Evolutionary conservation across 2,113 vertebrate genomes (phyloP).

Genomic region (Pardalotus punctatus): DNA sequence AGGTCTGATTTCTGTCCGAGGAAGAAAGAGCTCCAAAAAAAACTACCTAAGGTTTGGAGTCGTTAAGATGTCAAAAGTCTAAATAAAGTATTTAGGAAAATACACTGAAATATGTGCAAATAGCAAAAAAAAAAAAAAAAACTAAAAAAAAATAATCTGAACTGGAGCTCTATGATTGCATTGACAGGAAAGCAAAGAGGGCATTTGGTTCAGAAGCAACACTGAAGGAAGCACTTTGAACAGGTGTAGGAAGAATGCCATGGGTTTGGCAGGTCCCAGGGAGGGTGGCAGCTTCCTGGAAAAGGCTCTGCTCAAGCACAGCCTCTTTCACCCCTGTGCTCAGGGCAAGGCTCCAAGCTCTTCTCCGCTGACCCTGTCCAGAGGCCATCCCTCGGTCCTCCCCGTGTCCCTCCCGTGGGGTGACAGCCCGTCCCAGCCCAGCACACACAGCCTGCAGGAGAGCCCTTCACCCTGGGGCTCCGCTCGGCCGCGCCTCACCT

Average conservation of each 20-base stretch:
- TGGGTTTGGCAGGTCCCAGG: background rate
- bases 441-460: background rate
- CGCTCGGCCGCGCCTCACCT: background rate
- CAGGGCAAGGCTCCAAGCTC: background rate
- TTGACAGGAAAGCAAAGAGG: fast-evolving
- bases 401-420: fast-evolving
- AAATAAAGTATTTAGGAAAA: background rate
- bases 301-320: fast-evolving
- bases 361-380: fast-evolving
- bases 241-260: background rate
- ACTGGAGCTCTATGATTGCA: background rate
- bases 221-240: background rate
- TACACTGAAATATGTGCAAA: background rate
- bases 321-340: fast-evolving
- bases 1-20: background rate
- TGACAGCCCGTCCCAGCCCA: background rate
- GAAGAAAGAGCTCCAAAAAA: background rate
- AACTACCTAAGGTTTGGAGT: background rate
- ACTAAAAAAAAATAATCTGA: background rate
- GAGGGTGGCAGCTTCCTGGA: background rate
- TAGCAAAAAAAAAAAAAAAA: background rate
- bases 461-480: background rate
- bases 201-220: background rate
- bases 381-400: background rate
- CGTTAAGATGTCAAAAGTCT: background rate